Conservation (phyloP, 2,797 vertebrate genomes). For the Botia kubotai region DNA sequence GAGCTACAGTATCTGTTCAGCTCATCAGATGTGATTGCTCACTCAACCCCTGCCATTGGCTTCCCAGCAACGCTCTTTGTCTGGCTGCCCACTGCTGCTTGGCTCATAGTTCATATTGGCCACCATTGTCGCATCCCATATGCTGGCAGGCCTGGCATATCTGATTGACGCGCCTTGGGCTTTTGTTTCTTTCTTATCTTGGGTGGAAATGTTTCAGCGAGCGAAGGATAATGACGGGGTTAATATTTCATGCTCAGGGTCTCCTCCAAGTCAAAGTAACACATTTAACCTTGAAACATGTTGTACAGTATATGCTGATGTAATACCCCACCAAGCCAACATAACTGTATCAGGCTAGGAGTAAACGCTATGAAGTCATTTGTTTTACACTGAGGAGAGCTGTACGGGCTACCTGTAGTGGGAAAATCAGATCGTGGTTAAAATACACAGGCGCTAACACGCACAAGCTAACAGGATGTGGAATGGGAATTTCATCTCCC, state of each 20-base stretch:
- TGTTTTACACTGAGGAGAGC: conserved; percentile 8
- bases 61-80: conserved; percentile 35
- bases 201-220: conserved; percentile 25
- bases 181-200: conserved; percentile 6
- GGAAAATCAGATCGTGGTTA: background rate
- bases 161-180: conserved; percentile 17
- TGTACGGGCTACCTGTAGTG: background rate
- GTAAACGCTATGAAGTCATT: conserved; percentile 16
- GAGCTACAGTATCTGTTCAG: conserved; percentile 31
- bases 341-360: conserved; percentile 18
- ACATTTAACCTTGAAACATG: conserved; percentile 47
- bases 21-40: conserved; percentile 38
- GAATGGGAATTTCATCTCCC: background rate
- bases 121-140: conserved; percentile 25
- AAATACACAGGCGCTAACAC: conserved; percentile 4
- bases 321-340: conserved; percentile 12
- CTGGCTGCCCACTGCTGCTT: conserved; percentile 50
- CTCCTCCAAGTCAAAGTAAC: conserved; percentile 40
- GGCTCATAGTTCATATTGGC: conserved; percentile 41
- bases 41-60: conserved; percentile 27
- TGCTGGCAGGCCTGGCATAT: conserved; percentile 35
- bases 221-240: conserved; percentile 39
- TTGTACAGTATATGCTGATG: conserved; percentile 27
- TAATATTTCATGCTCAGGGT: conserved; percentile 43
- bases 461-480: background rate